These are phyloP conservation scores for Galerucella nymphaeae DNA, from an alignment of 2,888 invertebrate species.

Conservation along the genomic window DNA sequence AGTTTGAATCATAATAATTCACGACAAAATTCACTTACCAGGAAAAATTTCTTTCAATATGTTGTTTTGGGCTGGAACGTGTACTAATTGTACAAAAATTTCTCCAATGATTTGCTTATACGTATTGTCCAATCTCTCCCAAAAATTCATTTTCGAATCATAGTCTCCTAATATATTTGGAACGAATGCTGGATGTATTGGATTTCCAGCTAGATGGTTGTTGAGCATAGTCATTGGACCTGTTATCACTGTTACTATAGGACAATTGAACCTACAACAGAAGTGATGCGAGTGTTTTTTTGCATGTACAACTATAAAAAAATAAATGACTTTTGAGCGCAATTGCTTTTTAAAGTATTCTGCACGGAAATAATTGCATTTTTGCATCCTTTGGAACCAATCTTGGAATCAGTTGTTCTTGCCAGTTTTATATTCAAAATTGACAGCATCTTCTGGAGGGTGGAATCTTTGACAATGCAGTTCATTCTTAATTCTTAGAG, in stretches of 20 bases:
- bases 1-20: no score
- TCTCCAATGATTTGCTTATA: conserved; percentile 46
- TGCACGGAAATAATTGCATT: no score
- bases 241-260: conserved; percentile 32
- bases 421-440: no score
- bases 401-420: no score
- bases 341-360: no score
- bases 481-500: no score
- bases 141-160: conserved; percentile 65
- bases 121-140: conserved; percentile 68
- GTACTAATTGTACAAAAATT: conserved; percentile 11
- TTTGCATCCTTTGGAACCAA: no score
- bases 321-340: no score
- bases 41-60: conserved; percentile 52
- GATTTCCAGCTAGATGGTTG: conserved; percentile 65
- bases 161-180: conserved; percentile 64
- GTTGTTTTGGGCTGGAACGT: conserved; percentile 43
- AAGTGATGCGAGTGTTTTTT: background rate
- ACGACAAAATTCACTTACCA: background rate
- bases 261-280: conserved; percentile 39
- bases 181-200: conserved; percentile 65
- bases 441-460: no score
- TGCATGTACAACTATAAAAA: no score
- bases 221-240: conserved; percentile 37
- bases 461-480: no score